Percentiles rank a stretch among this genome's conserved stretches.
Evolutionary conservation across 2,888 invertebrate genomes (phyloP).

Genomic region (Disparrhopalites patrizii): DNA sequence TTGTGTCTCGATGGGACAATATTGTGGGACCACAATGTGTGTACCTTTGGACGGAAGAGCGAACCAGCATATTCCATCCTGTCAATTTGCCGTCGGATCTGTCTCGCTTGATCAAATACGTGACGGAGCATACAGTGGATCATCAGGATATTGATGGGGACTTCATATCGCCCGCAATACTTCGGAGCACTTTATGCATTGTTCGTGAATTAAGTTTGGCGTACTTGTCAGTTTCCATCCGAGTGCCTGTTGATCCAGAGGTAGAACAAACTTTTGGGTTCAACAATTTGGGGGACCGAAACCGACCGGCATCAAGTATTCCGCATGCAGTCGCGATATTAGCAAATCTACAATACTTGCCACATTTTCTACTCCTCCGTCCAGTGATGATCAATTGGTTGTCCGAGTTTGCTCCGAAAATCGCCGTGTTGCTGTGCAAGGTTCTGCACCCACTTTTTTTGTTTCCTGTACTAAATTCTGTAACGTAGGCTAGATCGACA

Average conservation of each 20-base stretch:
- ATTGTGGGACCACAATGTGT: constrained; percentile 47
- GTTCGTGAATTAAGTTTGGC: constrained; percentile 44
- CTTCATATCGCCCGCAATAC: constrained; percentile 35
- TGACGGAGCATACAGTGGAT: constrained; percentile 48
- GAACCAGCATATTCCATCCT: constrained; percentile 45
- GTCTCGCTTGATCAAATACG: constrained; percentile 44
- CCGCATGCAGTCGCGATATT: constrained; percentile 47
- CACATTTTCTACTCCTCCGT: constrained; percentile 42
- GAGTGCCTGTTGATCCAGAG: constrained; percentile 40
- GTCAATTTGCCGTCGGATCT: constrained; percentile 32
- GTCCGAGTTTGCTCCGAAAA: constrained; percentile 45
- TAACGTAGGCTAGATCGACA: too few relatives aligned
- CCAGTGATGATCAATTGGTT: constrained; percentile 45
- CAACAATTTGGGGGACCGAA: constrained; percentile 27
- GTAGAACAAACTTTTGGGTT: not conserved
- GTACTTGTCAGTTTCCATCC: constrained; percentile 44
- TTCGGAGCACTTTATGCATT: constrained; percentile 44
- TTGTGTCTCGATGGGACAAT: constrained; percentile 47
- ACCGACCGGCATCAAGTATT: constrained; percentile 41
- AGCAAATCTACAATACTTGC: constrained; percentile 41
- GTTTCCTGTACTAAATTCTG: too few relatives aligned
- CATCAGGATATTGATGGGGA: constrained; percentile 43
- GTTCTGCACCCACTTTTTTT: constrained; percentile 24
- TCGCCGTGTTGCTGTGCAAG: constrained; percentile 45
- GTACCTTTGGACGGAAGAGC: constrained; percentile 47